A percentile compares a stretch with the other conserved stretches of the same genome.
Evolutionary conservation across 2,888 invertebrate species (phyloP).

Genomic region (Quadroppia sp.): DNA sequence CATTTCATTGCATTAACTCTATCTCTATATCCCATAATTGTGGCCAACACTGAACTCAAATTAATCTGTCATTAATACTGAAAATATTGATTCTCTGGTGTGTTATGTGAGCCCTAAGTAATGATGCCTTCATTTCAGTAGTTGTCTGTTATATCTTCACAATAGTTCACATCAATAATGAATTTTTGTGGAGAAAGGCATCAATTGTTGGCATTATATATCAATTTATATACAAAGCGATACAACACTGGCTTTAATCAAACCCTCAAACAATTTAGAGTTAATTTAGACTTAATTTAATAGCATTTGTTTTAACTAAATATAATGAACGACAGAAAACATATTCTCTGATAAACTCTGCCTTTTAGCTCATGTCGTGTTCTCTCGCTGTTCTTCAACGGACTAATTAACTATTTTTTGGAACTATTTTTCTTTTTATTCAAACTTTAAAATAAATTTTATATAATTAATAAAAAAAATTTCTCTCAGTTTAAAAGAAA

Average conservation of each 20-base stretch:
- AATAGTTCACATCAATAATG: conserved; percentile 9
- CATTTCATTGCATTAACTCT: background rate
- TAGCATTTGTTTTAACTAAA: background rate
- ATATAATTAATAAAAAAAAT: background rate
- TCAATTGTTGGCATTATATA: background rate
- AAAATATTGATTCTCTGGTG: conserved; percentile 1
- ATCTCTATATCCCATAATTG: background rate
- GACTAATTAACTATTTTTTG: background rate
- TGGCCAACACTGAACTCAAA: conserved; percentile 1
- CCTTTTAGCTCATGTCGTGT: background rate
- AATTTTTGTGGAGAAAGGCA: conserved; percentile 10
- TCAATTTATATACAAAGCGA: background rate
- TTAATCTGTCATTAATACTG: conserved; percentile 19
- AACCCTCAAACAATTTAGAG: conserved; percentile 8
- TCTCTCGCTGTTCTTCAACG: background rate
- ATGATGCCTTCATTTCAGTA: conserved; percentile 9
- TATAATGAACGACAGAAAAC: background rate
- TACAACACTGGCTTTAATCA: background rate
- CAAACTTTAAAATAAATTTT: background rate
- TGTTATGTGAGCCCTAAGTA: background rate
- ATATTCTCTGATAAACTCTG: background rate
- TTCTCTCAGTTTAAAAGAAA: background rate
- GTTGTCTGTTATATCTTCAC: background rate
- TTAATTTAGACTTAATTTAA: background rate
- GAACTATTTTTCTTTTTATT: background rate